Conservation (phyloP, 2,113 vertebrate species). For the Cacatua alba region DNA sequence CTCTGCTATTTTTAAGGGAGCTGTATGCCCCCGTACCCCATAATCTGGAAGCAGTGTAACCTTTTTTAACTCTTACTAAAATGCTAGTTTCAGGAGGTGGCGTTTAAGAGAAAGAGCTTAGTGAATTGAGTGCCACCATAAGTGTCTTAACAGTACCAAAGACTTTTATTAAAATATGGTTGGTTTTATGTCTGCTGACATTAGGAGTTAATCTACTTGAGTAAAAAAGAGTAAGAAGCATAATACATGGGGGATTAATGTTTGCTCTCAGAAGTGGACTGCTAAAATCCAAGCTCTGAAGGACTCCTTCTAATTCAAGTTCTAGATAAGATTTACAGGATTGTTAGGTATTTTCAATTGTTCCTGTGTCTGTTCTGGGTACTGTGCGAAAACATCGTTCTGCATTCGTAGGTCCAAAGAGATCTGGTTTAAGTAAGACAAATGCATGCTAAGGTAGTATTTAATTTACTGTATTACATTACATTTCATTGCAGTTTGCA, state of each 20-base stretch:
- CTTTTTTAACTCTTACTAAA: not conserved
- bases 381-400: not conserved
- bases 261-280: not conserved
- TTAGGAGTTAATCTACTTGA: not conserved
- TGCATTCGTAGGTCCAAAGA: not conserved
- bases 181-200: not conserved
- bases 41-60: not conserved
- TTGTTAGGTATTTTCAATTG: not conserved
- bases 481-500: conserved; percentile 85
- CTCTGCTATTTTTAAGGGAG: not conserved
- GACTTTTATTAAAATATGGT: not conserved
- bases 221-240: not conserved
- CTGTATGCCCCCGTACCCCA: rapidly evolving
- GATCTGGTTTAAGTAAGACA: not conserved
- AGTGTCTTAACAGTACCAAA: not conserved
- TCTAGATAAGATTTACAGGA: not conserved
- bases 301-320: not conserved
- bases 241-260: not conserved
- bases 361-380: not conserved
- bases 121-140: not conserved
- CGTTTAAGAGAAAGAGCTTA: not conserved
- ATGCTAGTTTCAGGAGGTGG: not conserved
- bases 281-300: not conserved
- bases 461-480: not conserved
- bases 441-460: not conserved